Base-by-base conservation (phyloP, 2,888 invertebrate species). In the Acleris holmiana region DNA sequence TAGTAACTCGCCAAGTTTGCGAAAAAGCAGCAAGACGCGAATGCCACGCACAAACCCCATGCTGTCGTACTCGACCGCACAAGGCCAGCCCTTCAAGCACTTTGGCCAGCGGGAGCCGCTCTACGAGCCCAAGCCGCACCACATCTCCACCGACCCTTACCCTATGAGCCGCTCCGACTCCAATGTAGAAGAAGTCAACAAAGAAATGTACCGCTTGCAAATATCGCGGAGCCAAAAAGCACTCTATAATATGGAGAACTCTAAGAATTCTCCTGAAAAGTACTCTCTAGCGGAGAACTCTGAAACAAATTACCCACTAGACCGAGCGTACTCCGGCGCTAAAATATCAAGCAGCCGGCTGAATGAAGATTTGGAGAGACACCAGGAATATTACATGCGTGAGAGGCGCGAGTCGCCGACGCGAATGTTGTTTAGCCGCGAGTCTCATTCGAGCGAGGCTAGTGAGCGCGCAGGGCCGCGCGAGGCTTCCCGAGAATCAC, bases 1-100 rank as follows among this genome's bases (percentile, higher is more conserved):
- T 2, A 91, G 91, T 71, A 91, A 91, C 74, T 89, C 91, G 67
- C 91, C 91, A 10, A 90, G 91, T 73, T 80, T 91, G 71, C 89
- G 93, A 67, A 94, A 94, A 70, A 93, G 83, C 75, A 88, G 83
- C 76, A 88, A 94, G 77, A 90, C 92, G 56, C 87, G 93, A 73
- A 91, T 93, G 88, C 94, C 94, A 17, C 84, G 94, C 76, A 94
- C 93, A 51, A 94, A 94, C 79, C 94, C 94, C 2, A 88, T 93
- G 88, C 89, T 93, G 74, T 94, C 92, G 67, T 93, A 93, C 76
- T 90, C 91, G 8, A 89, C 92, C 0, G 35, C 35, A 35, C 35
- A 35, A 35, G 90, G 88, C 65, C 92, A 91, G 70, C 76, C 90
- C 8, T 76, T 91, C 53, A 93, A 90, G 71, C 93, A 93, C 71